Evolutionary conservation across 2,888 invertebrate species (phyloP).

Genomic region (Axea sp.): DNA sequence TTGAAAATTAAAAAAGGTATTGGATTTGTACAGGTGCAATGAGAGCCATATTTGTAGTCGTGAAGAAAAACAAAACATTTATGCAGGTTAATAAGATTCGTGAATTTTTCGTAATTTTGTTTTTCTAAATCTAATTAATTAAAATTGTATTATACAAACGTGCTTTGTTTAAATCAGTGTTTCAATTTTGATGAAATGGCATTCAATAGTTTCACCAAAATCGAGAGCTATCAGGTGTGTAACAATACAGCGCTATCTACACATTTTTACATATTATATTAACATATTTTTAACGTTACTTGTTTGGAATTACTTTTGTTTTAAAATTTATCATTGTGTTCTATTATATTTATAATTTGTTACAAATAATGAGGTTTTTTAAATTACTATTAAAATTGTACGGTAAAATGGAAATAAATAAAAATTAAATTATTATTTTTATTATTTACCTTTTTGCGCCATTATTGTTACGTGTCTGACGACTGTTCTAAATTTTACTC

Average conservation of each 20-base stretch:
- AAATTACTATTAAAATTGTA: too few species aligned
- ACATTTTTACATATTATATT: too few species aligned
- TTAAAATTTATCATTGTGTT: too few species aligned
- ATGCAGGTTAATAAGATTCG: conserved; percentile 2
- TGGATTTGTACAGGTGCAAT: not conserved
- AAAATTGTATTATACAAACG: conserved; percentile 10
- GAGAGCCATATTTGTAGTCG: not conserved
- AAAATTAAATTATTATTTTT: too few species aligned
- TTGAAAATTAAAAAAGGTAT: not conserved
- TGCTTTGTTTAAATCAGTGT: conserved; percentile 23
- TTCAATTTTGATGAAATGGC: conserved; percentile 37
- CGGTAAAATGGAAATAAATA: too few species aligned
- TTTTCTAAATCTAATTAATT: conserved; percentile 7
- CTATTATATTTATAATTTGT: too few species aligned
- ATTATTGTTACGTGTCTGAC: conserved; percentile 39
- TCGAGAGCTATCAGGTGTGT: conserved; percentile 26
- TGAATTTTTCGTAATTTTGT: conserved; percentile 17
- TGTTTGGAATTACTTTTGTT: too few species aligned
- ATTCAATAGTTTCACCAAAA: conserved; percentile 29
- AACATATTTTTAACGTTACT: too few species aligned
- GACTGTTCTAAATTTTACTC: conserved; percentile 28
- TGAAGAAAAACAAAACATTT: not conserved
- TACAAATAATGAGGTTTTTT: too few species aligned
- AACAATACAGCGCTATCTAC: conserved; percentile 20
- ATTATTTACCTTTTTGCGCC: conserved; percentile 7